These are phyloP conservation scores for Halesus radiatus DNA, from an alignment of 1,140 invertebrate genomes.

Conservation along the genomic window DNA sequence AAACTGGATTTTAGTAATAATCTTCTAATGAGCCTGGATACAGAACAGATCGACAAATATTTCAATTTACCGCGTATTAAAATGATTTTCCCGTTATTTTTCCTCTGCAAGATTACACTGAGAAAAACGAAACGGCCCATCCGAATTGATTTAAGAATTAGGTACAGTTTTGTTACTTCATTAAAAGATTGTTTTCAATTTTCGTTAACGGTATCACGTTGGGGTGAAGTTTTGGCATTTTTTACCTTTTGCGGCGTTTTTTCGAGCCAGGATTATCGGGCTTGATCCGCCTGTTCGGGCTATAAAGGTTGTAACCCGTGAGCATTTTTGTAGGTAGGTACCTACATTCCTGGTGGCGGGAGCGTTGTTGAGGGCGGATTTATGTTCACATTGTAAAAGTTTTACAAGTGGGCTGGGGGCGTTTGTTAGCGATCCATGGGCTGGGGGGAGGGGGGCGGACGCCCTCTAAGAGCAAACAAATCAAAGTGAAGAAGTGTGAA, in stretches of 20 bases:
- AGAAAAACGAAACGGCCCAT: slow-evolving; percentile 39
- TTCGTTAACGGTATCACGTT: neutral
- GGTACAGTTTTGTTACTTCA: neutral
- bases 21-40: too few relatives aligned
- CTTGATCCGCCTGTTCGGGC: slow-evolving; percentile 13
- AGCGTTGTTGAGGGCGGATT: slow-evolving; percentile 57
- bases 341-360: slow-evolving; percentile 46
- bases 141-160: neutral
- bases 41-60: neutral
- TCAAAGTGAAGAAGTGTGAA: slow-evolving; percentile 59
- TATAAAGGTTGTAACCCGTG: slow-evolving; percentile 49
- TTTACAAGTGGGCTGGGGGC: slow-evolving; percentile 57
- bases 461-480: slow-evolving; percentile 57
- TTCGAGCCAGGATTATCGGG: neutral
- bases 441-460: slow-evolving; percentile 15
- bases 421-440: slow-evolving; percentile 52
- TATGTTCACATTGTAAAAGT: slow-evolving; percentile 59
- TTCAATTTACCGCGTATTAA: neutral
- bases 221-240: neutral
- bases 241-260: neutral
- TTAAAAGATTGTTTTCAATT: neutral
- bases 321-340: slow-evolving; percentile 49
- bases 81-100: slow-evolving; percentile 11
- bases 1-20: too few relatives aligned
- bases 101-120: slow-evolving; percentile 24